Percentiles rank a stretch among this genome's conserved stretches.
phyloP scores from a whole-genome alignment of 2,888 invertebrate genomes.

The Trimorus sp. region DNA sequence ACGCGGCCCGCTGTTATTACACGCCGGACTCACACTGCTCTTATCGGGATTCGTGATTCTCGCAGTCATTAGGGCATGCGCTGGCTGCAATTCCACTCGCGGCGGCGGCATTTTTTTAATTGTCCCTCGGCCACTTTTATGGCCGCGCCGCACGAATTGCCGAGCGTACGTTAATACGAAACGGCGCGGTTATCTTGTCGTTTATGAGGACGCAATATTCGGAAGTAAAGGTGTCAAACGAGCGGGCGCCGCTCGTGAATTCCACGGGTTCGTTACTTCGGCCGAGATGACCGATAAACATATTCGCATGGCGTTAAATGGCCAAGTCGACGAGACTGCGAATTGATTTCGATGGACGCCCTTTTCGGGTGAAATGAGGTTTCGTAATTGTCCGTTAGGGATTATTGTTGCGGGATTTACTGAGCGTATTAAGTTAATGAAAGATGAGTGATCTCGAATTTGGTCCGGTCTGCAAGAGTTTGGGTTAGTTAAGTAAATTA shows the following conservation, averaged over 20 bases:
- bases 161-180: slow-evolving; percentile 63
- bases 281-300: background rate
- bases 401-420: too few species aligned
- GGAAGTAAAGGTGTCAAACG: slow-evolving; percentile 26
- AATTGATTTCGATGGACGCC: too few species aligned
- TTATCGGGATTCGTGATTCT: slow-evolving; percentile 65
- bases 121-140: slow-evolving; percentile 59
- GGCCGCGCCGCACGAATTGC: slow-evolving; percentile 55
- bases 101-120: slow-evolving; percentile 58
- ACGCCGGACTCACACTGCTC: slow-evolving; percentile 49
- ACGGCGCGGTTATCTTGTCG: slow-evolving; percentile 51
- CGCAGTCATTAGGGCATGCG: slow-evolving; percentile 64
- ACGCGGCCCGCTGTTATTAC: slow-evolving; percentile 44
- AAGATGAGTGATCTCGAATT: too few species aligned
- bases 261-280: slow-evolving; percentile 6
- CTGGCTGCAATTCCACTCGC: slow-evolving; percentile 56
- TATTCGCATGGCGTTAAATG: too few species aligned
- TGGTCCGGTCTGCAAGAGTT: too few species aligned
- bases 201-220: slow-evolving; percentile 36
- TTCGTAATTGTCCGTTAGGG: too few species aligned
- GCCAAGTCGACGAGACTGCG: too few species aligned
- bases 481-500: too few species aligned
- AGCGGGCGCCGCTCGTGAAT: slow-evolving; percentile 12
- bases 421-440: too few species aligned
- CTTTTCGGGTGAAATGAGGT: too few species aligned